phyloP scores from a whole-genome alignment of 35 echinoderm and acorn worm genomes.

The Holothuria glaberrima region DNA sequence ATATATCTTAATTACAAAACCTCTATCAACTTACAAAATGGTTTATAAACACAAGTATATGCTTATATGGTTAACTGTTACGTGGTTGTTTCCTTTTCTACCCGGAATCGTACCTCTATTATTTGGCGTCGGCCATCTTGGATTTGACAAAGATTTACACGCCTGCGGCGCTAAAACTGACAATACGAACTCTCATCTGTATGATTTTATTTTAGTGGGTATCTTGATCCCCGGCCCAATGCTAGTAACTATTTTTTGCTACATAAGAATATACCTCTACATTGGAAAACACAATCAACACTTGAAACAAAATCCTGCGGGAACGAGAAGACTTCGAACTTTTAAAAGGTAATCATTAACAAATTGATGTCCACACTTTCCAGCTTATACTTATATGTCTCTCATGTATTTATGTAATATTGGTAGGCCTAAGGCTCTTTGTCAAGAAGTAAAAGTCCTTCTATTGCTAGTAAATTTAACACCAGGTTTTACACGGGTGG shows the following conservation, averaged over 20 bases:
- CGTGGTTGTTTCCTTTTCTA: not conserved
- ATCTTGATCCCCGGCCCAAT: not conserved
- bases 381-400: too few species aligned
- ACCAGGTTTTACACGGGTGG: too few species aligned
- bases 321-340: too few species aligned
- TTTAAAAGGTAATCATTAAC: too few species aligned
- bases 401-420: too few species aligned
- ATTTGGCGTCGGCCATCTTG: not conserved
- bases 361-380: too few species aligned
- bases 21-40: not conserved
- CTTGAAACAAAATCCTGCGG: not conserved
- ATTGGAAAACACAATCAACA: slow-evolving; percentile 9
- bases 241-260: not conserved
- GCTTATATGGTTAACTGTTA: not conserved
- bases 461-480: too few species aligned
- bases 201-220: slow-evolving; percentile 3
- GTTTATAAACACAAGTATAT: not conserved
- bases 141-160: not conserved
- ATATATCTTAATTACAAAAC: slow-evolving; percentile 59
- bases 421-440: too few species aligned
- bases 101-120: not conserved
- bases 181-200: not conserved
- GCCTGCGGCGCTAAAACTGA: not conserved
- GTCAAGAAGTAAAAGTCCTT: too few species aligned
- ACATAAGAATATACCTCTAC: not conserved